Evolutionary conservation across 2,797 vertebrate genomes (phyloP), one percentile per base, ranked within the genome.

Genomic region (Centropyge bicolor): DNA sequence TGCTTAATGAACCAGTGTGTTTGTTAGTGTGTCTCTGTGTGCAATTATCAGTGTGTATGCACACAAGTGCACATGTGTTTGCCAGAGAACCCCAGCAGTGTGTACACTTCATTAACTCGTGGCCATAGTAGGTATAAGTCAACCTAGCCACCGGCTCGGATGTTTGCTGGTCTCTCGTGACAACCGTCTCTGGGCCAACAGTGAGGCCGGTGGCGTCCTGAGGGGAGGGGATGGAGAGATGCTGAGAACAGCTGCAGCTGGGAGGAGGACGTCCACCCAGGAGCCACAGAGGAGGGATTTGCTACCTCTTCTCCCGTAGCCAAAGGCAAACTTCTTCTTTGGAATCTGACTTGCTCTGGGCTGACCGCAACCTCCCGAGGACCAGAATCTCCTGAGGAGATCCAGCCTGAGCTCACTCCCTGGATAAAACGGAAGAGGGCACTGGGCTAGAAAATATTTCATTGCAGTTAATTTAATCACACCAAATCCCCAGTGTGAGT

Each of bases 71-170:
- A 36, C 66, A 69, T 54, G 45, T 70, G 77, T 88, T 74, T 83
- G 76, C 83, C 83, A 84, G 87, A 70, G 76, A 84, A 74, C 62
- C 73, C 73, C 64, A 72, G 86, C 80, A 81, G 78, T 78, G 82
- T 77, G 75, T 74, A 83, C 89, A 92, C 89, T 93, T 93, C 92
- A 94, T 93, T 93, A 92, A 92, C 85, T 86, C 81, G 5, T 83
- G 89, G 83, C 68, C 72, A 70, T 83, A 81, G 86, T 86, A 91
- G 84, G 89, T 92, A 84, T 83, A 82, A 83, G 83, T 86, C 74
- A 88, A 89, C 76, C 84, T 75, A 77, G 77, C 81, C 87, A 73
- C 70, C 35, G 55, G 83, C 82, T 84, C 86, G 75, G 65, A 91
- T 87, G 78, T 81, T 86, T 79, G 80, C 82, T 62, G 79, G 91